Evolutionary conservation across 2,113 vertebrate genomes (phyloP).

Genomic region (Oncorhynchus keta): DNA sequence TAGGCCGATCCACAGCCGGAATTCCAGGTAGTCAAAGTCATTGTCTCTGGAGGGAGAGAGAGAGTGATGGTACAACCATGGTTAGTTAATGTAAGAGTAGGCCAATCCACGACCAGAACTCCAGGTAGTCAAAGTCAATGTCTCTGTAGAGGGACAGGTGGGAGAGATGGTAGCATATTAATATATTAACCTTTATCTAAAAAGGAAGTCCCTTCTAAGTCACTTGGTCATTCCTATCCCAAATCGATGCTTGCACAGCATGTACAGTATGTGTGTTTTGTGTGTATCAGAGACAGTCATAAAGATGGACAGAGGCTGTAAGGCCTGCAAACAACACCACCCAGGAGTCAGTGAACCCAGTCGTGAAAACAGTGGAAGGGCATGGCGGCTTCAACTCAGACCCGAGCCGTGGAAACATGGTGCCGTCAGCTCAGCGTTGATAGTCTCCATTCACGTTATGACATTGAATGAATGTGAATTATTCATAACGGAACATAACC

Average conservation of each 20-base stretch:
- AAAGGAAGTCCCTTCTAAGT: no score
- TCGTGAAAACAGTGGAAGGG: no score
- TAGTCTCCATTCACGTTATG: constrained; percentile 38
- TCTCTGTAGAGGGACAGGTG: neutral
- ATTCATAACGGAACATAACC: constrained; percentile 71
- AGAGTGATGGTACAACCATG: neutral
- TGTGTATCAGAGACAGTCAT: no score
- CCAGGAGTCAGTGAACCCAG: no score
- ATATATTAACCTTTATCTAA: no score
- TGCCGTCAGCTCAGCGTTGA: neutral
- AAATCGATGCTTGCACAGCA: no score
- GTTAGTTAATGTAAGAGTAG: constrained; percentile 43
- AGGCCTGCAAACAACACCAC: no score
- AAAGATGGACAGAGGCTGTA: no score
- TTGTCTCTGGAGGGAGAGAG: constrained; percentile 80
- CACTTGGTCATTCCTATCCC: no score
- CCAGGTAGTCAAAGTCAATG: constrained; percentile 60
- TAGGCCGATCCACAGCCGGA: constrained; percentile 96
- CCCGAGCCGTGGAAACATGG: no score
- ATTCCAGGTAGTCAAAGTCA: constrained; percentile 91
- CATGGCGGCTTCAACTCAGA: no score
- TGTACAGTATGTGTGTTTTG: no score
- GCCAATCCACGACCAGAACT: constrained; percentile 97
- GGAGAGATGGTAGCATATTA: neutral
- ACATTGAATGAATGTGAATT: constrained; percentile 72